phyloP scores from a whole-genome alignment of 2,888 invertebrate species.

The Acleris laterana region DNA sequence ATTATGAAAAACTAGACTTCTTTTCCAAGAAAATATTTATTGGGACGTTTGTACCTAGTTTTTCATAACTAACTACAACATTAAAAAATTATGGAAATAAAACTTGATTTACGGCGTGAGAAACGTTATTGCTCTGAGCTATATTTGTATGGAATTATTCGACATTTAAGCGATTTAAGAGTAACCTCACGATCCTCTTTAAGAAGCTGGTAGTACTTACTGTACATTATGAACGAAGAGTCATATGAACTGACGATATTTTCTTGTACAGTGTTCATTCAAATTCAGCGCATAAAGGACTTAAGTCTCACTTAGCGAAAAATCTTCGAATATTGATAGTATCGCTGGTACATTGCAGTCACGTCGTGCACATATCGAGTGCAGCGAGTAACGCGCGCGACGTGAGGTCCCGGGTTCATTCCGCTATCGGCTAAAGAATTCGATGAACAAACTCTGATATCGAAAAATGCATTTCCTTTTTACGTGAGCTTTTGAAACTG shows the following conservation, averaged over 20 bases:
- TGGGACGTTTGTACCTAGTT: no score
- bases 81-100: no score
- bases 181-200: no score
- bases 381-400: constrained; percentile 25
- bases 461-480: background rate
- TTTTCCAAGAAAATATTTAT: no score
- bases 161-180: no score
- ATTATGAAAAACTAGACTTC: no score
- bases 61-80: no score
- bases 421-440: background rate
- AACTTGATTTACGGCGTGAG: no score
- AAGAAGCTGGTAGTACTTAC: no score
- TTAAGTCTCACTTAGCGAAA: background rate
- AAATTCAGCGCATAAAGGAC: constrained; percentile 6
- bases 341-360: constrained; percentile 16
- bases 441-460: background rate
- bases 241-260: background rate
- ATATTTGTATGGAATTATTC: no score
- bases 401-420: constrained; percentile 17
- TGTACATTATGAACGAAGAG: no score
- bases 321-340: constrained; percentile 10
- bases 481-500: background rate
- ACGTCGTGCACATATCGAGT: constrained; percentile 24
- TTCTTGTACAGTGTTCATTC: background rate
- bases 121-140: no score